Evolutionary conservation across 2,888 invertebrate species (phyloP).

Genomic region (Rhagophthalmus giganteus): DNA sequence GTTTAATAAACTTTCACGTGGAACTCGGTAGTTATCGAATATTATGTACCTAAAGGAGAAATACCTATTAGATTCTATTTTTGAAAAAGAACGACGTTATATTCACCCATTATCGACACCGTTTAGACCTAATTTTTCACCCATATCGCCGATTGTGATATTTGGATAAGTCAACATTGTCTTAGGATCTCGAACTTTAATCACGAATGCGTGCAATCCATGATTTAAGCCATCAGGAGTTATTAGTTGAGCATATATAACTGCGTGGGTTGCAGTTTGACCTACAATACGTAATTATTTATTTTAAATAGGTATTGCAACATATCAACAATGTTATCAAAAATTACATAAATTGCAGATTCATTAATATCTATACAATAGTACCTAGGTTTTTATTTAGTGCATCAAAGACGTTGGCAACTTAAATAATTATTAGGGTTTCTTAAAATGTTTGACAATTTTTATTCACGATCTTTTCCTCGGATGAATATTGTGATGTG

Average conservation of each 20-base stretch:
- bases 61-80: neutral
- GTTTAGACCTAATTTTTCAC: constrained; percentile 88
- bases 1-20: constrained; percentile 79
- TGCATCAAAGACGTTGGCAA: too few relatives aligned
- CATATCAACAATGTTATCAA: too few relatives aligned
- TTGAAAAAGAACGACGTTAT: too few relatives aligned
- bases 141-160: constrained; percentile 87
- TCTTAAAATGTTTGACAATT: too few relatives aligned
- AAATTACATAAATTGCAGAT: too few relatives aligned
- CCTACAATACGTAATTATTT: constrained; percentile 55
- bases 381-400: too few relatives aligned
- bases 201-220: constrained; percentile 86
- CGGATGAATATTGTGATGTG: too few relatives aligned
- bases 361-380: too few relatives aligned
- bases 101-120: constrained; percentile 95
- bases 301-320: too few relatives aligned
- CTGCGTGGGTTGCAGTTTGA: constrained; percentile 81
- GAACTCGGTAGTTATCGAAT: constrained; percentile 79
- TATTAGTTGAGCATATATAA: constrained; percentile 86
- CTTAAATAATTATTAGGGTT: too few relatives aligned
- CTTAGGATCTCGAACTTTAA: constrained; percentile 76
- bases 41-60: constrained; percentile 64
- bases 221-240: constrained; percentile 77
- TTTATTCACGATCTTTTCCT: too few relatives aligned
- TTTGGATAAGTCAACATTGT: constrained; percentile 75